Base-by-base conservation (phyloP, 2,113 vertebrate species). In the Eulemur rufifrons region DNA sequence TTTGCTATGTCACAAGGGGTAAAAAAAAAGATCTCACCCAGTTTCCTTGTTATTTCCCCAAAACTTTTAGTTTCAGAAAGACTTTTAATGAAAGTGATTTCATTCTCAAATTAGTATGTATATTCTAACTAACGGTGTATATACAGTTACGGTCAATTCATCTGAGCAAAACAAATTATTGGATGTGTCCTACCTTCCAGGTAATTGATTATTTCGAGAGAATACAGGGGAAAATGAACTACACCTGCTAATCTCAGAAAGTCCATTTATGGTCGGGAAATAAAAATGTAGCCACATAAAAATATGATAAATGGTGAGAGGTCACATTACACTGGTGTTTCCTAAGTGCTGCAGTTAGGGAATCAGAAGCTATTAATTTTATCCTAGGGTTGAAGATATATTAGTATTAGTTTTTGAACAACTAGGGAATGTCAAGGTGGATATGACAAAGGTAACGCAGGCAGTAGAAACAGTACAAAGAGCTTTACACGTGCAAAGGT, bases 181-280 rank as follows among this genome's bases (percentile, higher is more conserved):
- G 7, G 32, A 6, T 47, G 8, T 47, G 0, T 1, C 9, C 25
- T 2, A 7, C 2, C 5, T 63, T 3, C 32, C 29, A 56, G 2
- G 45, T 21, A 6, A 23, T 12, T 87, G 34, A 66, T 47, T 64
- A 47, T 14, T 93, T 5, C 47, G 15, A 84, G n/a, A 47, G 8
- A 39, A 56, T 8, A 86, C 17, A 86, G 7, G 12, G 17, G 6
- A 61, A 81, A 86, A 45, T 54, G 29, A 45, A 23, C 23, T 82
- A 3, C 25, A 25, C 0, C 52, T 45, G 17, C 37, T 45, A 68
- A 20, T 89, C 59, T 74, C 71, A 68, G 29, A 74, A 82, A 54
- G 12, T 69, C 2, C 32, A 13, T 17, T 86, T 83, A 27, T 6
- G n/a, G 5, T 34, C 23, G n/a, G 12, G 18, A 68, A 29, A 3